A percentile compares a stretch with the other conserved stretches of the same genome.
Conservation (phyloP, 2,888 invertebrate species). For the Drosophila neotestacea region DNA sequence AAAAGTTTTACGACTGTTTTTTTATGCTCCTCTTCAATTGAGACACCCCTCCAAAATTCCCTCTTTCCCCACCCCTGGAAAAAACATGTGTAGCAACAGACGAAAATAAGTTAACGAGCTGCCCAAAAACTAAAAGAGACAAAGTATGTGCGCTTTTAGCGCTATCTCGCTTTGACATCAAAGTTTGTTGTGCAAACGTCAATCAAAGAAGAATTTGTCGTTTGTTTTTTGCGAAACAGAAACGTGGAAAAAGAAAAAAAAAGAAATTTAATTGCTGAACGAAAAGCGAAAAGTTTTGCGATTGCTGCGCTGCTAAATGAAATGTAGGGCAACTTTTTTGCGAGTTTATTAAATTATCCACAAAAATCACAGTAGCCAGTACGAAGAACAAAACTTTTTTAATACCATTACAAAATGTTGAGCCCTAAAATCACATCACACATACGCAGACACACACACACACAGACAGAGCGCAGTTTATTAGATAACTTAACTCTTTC, state of each 20-base stretch:
- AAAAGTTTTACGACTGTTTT: slow-evolving; percentile 40
- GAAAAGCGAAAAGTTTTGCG: slow-evolving; percentile 42
- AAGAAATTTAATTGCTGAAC: slow-evolving; percentile 47
- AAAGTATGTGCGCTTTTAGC: neutral
- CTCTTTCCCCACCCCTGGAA: neutral
- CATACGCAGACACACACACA: slow-evolving; percentile 1
- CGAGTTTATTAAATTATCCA: slow-evolving; percentile 67
- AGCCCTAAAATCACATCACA: slow-evolving; percentile 28
- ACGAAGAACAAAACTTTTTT: slow-evolving; percentile 53
- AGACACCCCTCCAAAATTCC: neutral
- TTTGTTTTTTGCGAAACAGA: slow-evolving; percentile 24
- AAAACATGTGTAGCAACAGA: slow-evolving; percentile 47
- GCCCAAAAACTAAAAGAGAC: slow-evolving; percentile 16
- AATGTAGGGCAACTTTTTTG: slow-evolving; percentile 56
- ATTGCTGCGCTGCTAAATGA: slow-evolving; percentile 53
- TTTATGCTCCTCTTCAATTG: slow-evolving; percentile 39
- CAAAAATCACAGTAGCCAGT: slow-evolving; percentile 30
- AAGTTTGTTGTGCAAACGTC: slow-evolving; percentile 29
- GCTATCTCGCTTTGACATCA: slow-evolving; percentile 12
- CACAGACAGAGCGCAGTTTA: slow-evolving; percentile 35
- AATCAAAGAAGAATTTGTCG: slow-evolving; percentile 47
- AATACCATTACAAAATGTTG: slow-evolving; percentile 51
- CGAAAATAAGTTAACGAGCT: slow-evolving; percentile 55
- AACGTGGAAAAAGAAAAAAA: slow-evolving; percentile 15
- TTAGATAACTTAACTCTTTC: slow-evolving; percentile 58